phyloP scores from a whole-genome alignment of 2,113 vertebrate genomes.

The Oncorhynchus nerka region DNA sequence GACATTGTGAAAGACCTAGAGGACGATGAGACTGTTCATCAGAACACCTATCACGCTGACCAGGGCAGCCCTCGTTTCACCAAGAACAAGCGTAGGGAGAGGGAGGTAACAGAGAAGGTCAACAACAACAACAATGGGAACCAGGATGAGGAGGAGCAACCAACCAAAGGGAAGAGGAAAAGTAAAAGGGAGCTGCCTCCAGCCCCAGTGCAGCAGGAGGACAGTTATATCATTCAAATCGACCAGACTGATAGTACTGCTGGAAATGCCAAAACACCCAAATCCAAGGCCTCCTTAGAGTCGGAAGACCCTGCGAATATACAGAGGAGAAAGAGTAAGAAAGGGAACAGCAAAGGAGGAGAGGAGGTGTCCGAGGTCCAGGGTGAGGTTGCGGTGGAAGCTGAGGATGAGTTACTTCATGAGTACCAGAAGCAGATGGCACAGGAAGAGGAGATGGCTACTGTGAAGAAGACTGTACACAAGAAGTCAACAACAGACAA shows the following conservation, averaged over 20 bases:
- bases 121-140: constrained; percentile 63
- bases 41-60: constrained; percentile 73
- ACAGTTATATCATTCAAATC: constrained; percentile 40
- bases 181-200: constrained; percentile 69
- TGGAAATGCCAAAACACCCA: constrained; percentile 45
- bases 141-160: constrained; percentile 62
- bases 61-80: constrained; percentile 76
- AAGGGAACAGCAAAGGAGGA: constrained; percentile 60
- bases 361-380: constrained; percentile 44
- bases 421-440: constrained; percentile 82
- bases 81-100: constrained; percentile 78
- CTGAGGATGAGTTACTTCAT: constrained; percentile 78
- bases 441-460: constrained; percentile 79
- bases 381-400: constrained; percentile 40
- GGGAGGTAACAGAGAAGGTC: constrained; percentile 69
- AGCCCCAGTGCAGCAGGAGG: constrained; percentile 51
- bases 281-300: constrained; percentile 52
- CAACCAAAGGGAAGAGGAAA: constrained; percentile 66
- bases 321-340: constrained; percentile 63
- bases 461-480: constrained; percentile 74
- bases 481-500: constrained; percentile 77
- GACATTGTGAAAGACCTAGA: constrained; percentile 75
- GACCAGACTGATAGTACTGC: constrained; percentile 32
- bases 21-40: constrained; percentile 76
- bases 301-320: constrained; percentile 55